Evolutionary conservation across 1,140 invertebrate genomes (phyloP).

Genomic region (Leptinotarsa lineolata): DNA sequence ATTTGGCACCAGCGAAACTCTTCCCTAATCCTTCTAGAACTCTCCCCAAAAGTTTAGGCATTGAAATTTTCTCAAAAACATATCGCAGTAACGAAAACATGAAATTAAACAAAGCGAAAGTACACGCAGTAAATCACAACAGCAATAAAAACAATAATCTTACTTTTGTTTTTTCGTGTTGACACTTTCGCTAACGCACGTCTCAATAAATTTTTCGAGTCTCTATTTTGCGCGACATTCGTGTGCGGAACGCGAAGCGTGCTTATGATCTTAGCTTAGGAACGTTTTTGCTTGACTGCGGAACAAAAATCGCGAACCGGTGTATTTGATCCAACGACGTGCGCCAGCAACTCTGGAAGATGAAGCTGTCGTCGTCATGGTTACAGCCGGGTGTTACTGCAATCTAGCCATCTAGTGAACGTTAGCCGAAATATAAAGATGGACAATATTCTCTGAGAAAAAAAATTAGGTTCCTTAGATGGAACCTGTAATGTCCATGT

Average conservation of each 20-base stretch:
- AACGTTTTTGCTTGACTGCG: slow-evolving; percentile 14
- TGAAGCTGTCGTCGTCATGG: slow-evolving; percentile 46
- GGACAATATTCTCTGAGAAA: no score
- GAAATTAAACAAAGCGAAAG: neutral
- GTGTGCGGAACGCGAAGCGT: neutral
- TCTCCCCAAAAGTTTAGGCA: no score
- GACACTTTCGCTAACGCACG: neutral
- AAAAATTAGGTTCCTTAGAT: no score
- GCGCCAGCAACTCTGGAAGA: slow-evolving; percentile 16
- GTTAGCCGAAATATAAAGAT: neutral
- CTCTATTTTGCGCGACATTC: slow-evolving; percentile 4
- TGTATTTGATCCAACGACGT: slow-evolving; percentile 38
- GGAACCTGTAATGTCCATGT: no score
- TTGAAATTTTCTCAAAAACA: neutral
- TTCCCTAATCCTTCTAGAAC: no score
- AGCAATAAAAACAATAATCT: slow-evolving; percentile 2
- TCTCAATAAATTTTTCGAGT: neutral
- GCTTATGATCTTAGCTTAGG: neutral
- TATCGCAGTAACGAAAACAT: neutral
- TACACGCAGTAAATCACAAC: neutral
- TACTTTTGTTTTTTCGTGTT: neutral
- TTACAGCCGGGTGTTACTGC: slow-evolving; percentile 43
- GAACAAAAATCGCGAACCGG: slow-evolving; percentile 31
- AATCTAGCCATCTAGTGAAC: slow-evolving; percentile 32
- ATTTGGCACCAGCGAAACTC: neutral